Percentiles rank a stretch among this genome's conserved stretches.
phyloP scores from a whole-genome alignment of 2,797 vertebrate species.

The Rousettus madagascariensis region DNA sequence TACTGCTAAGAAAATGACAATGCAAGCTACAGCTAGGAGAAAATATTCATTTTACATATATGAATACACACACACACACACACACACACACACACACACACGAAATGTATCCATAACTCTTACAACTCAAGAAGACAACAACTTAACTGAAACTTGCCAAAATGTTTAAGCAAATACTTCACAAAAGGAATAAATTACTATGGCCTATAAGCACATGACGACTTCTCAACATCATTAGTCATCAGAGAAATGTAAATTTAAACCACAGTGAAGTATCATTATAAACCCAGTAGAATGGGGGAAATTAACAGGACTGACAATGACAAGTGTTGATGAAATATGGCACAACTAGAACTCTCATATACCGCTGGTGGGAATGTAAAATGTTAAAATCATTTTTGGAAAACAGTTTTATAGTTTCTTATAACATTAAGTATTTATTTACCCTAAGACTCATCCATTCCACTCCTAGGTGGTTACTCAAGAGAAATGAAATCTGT shows the following conservation, averaged over 20 bases:
- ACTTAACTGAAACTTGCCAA: conserved; percentile 12
- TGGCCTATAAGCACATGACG: not conserved
- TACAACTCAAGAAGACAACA: not conserved
- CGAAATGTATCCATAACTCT: not conserved
- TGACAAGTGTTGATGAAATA: not conserved
- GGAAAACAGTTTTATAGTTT: not conserved
- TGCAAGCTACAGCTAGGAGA: not conserved
- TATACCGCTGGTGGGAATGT: not conserved
- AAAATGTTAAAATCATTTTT: not conserved
- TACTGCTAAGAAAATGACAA: not conserved
- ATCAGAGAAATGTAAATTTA: conserved; percentile 3
- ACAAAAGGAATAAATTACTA: not conserved
- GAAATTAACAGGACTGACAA: not conserved
- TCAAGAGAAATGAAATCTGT: not conserved
- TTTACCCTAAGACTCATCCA: not conserved
- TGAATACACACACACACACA: too few relatives aligned
- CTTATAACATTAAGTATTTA: not conserved
- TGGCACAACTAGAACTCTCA: not conserved
- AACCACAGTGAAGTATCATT: not conserved
- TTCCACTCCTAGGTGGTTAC: not conserved
- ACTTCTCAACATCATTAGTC: not conserved
- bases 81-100: not conserved
- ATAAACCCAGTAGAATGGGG: not conserved
- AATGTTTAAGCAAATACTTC: not conserved
- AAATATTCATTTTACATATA: not conserved